A percentile compares a stretch with the other conserved stretches of the same genome.
Evolutionary conservation across 2,113 vertebrate species (phyloP).

Genomic region (Phalacrocorax carbo): DNA sequence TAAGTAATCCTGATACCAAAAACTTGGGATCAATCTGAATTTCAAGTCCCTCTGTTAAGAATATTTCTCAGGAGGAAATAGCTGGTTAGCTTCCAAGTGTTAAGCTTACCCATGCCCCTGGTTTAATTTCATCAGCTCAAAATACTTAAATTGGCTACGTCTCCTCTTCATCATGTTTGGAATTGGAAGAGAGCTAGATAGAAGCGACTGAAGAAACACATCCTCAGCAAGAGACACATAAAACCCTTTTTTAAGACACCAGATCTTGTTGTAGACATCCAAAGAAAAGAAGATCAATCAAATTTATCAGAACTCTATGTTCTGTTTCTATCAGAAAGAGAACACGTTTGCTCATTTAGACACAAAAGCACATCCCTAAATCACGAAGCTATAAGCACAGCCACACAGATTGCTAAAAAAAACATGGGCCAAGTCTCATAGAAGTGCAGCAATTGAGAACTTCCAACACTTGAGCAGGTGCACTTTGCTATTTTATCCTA

Average conservation of each 20-base stretch:
- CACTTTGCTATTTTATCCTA: background rate
- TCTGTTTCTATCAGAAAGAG: background rate
- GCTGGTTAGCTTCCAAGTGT: background rate
- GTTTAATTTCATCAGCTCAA: background rate
- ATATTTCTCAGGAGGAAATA: background rate
- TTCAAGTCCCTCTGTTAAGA: background rate
- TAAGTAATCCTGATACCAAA: background rate
- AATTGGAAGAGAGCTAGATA: background rate
- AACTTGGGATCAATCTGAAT: background rate
- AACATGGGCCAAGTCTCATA: background rate
- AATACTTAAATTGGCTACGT: background rate
- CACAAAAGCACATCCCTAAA: background rate
- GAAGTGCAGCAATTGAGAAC: background rate
- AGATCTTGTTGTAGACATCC: background rate
- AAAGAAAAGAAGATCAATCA: background rate
- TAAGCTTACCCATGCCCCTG: background rate
- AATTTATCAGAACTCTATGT: background rate
- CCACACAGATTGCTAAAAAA: background rate
- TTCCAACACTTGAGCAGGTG: background rate
- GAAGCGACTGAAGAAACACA: background rate
- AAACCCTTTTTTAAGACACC: background rate
- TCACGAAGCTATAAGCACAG: background rate
- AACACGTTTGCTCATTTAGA: background rate
- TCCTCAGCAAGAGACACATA: background rate
- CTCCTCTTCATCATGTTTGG: background rate